Conservation (phyloP, 2,113 vertebrate genomes). For the Laticauda colubrina region DNA sequence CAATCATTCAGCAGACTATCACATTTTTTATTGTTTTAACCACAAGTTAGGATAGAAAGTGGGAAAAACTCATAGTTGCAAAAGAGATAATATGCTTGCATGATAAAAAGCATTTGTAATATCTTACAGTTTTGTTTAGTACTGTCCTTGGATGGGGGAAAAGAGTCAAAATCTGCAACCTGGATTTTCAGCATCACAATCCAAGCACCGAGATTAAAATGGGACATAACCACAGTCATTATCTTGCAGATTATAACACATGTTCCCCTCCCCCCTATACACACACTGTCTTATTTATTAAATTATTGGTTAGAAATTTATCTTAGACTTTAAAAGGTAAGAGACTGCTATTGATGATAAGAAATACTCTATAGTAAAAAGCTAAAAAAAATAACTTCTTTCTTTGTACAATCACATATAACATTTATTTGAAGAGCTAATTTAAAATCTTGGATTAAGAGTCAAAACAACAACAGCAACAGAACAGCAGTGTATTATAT, state of each 20-base stretch:
- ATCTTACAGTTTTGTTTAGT: background rate
- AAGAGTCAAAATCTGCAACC: background rate
- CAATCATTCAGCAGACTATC: background rate
- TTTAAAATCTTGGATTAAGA: background rate
- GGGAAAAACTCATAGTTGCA: slow-evolving; percentile 4
- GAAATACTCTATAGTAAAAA: background rate
- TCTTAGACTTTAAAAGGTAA: background rate
- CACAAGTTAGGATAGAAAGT: slow-evolving; percentile 37
- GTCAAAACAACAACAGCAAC: background rate
- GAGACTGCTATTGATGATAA: background rate
- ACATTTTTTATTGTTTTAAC: background rate
- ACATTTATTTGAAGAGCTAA: background rate
- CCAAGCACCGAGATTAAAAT: background rate
- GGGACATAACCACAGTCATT: background rate
- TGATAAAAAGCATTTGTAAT: background rate
- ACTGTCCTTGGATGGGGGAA: background rate
- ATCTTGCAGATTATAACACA: background rate
- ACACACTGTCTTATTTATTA: background rate
- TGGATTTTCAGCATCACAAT: background rate
- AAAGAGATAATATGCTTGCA: background rate
- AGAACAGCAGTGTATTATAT: background rate
- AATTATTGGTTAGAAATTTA: background rate
- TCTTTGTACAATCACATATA: background rate
- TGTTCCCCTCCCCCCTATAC: too few relatives aligned
- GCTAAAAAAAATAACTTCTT: background rate